phyloP scores from a whole-genome alignment of 2,888 invertebrate genomes.

The Drosophila heteroneura region DNA sequence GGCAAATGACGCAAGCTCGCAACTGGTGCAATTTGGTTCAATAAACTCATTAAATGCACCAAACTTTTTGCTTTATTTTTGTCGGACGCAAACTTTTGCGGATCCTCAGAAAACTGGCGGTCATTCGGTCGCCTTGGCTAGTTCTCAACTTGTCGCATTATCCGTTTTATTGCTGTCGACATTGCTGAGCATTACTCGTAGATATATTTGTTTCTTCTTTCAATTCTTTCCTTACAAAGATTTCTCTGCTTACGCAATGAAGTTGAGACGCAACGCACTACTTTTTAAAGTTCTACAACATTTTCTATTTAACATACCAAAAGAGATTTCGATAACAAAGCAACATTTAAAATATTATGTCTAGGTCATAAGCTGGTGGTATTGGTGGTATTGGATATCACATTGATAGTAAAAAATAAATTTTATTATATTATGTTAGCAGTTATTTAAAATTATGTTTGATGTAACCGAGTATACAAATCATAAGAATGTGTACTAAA shows the following conservation, averaged over 20 bases:
- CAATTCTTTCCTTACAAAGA: slow-evolving; percentile 26
- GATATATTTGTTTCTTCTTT: slow-evolving; percentile 29
- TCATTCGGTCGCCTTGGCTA: slow-evolving; percentile 70
- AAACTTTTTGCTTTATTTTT: slow-evolving; percentile 54
- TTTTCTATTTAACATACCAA: neutral
- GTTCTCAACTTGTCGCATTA: slow-evolving; percentile 79
- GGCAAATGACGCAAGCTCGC: slow-evolving; percentile 65
- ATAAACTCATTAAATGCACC: slow-evolving; percentile 77
- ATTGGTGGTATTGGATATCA: neutral
- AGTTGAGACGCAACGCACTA: neutral
- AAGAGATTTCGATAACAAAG: neutral
- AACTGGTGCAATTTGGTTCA: slow-evolving; percentile 77
- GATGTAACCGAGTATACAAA: neutral
- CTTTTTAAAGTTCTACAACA: slow-evolving; percentile 2
- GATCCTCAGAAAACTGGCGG: slow-evolving; percentile 56
- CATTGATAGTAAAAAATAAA: neutral
- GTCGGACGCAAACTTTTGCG: slow-evolving; percentile 45
- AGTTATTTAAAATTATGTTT: neutral
- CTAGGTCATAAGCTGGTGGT: neutral
- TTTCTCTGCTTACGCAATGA: slow-evolving; percentile 13
- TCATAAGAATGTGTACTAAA: neutral
- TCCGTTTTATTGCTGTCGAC: slow-evolving; percentile 75
- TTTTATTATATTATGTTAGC: neutral
- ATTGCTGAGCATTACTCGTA: slow-evolving; percentile 65
- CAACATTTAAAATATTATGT: neutral